Percentiles rank a stretch among this genome's conserved stretches.
Evolutionary conservation across 2,888 invertebrate species (phyloP).

Genomic region (Orthosia cruda): DNA sequence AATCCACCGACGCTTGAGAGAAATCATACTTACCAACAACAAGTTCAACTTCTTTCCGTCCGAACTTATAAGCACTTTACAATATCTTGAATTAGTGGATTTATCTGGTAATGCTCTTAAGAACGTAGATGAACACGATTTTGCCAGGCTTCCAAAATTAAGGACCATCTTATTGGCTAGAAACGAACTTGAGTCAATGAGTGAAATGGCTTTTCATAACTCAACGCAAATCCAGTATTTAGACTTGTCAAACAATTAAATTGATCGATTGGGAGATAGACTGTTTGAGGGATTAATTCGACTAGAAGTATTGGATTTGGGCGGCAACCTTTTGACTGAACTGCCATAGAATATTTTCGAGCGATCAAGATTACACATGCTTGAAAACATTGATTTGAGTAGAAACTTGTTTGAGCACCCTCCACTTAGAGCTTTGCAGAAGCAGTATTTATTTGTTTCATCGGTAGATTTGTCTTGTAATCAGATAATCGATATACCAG

Average conservation of each 20-base stretch:
- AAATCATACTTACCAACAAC: slow-evolving; percentile 94
- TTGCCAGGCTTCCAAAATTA: slow-evolving; percentile 95
- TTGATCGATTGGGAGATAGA: slow-evolving; percentile 95
- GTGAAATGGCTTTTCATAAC: slow-evolving; percentile 97
- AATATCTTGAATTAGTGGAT: slow-evolving; percentile 95
- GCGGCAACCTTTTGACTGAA: slow-evolving; percentile 94
- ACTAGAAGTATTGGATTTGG: slow-evolving; percentile 94
- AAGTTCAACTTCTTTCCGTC: slow-evolving; percentile 97
- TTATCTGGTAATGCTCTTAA: slow-evolving; percentile 95
- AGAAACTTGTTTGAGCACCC: slow-evolving; percentile 95
- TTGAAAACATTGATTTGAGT: slow-evolving; percentile 96
- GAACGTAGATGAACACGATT: slow-evolving; percentile 96
- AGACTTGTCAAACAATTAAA: slow-evolving; percentile 94
- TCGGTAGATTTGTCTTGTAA: slow-evolving; percentile 96
- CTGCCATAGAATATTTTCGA: slow-evolving; percentile 97
- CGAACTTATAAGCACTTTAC: slow-evolving; percentile 95
- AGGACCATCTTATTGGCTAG: slow-evolving; percentile 94
- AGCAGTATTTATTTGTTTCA: slow-evolving; percentile 96
- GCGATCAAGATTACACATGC: slow-evolving; percentile 94
- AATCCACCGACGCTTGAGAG: slow-evolving; percentile 95
- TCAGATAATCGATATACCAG: slow-evolving; percentile 95
- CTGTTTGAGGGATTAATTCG: slow-evolving; percentile 96
- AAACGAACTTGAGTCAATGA: slow-evolving; percentile 96
- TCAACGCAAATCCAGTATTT: slow-evolving; percentile 96
- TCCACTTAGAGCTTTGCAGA: slow-evolving; percentile 95